These are phyloP conservation scores for Calonectris borealis DNA, from an alignment of 2,113 vertebrate species.

Conservation along the genomic window DNA sequence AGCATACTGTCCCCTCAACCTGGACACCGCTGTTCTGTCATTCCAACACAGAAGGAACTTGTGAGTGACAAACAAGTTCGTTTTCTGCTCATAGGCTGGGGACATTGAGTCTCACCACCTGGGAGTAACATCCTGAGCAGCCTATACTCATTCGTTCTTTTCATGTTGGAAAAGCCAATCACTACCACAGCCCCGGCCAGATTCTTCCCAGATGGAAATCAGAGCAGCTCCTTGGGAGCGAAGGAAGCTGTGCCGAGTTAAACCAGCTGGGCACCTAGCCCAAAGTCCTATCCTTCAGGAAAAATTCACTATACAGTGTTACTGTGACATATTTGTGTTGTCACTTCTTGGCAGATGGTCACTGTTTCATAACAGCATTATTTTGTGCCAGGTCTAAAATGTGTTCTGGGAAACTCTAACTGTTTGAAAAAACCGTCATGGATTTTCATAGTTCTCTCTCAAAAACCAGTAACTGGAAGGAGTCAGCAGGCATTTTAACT, in stretches of 20 bases:
- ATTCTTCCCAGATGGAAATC: background rate
- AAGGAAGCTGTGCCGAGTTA: background rate
- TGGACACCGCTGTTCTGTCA: background rate
- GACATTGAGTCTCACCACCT: fast-evolving
- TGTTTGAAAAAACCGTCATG: background rate
- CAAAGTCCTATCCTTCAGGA: background rate
- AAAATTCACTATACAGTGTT: background rate
- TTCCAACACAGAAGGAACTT: background rate
- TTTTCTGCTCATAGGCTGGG: background rate
- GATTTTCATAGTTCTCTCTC: background rate
- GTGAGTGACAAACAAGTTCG: background rate
- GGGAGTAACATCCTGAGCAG: background rate
- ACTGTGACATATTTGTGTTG: background rate
- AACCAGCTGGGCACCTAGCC: background rate
- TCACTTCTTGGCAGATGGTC: background rate
- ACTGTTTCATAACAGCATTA: background rate
- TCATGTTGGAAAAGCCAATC: background rate
- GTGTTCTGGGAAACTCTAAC: background rate
- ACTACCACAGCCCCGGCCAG: background rate
- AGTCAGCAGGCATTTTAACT: background rate
- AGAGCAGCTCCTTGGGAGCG: background rate
- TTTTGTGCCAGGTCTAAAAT: background rate
- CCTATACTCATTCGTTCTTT: background rate
- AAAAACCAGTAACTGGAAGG: background rate
- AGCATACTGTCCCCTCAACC: background rate